These are phyloP conservation scores for Euphonia xanthogaster DNA, from an alignment of 2,797 vertebrate species.

Conservation along the genomic window DNA sequence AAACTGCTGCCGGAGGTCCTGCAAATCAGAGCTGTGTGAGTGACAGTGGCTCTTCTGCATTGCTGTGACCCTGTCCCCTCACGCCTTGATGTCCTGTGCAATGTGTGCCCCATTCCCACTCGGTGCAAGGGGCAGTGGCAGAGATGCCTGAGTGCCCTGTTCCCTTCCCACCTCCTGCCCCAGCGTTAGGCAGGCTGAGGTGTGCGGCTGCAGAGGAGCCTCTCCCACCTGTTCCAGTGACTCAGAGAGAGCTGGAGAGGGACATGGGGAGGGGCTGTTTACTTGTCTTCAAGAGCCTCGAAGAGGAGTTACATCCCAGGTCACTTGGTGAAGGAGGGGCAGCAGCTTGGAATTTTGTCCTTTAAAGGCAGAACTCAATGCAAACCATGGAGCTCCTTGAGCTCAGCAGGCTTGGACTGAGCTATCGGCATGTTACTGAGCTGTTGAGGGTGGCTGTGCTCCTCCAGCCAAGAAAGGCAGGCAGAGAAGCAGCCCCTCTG, in stretches of 20 bases:
- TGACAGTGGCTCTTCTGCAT: rapidly evolving
- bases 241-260: neutral
- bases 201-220: neutral
- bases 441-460: neutral
- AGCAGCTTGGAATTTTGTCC: neutral
- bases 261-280: neutral
- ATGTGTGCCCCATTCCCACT: neutral
- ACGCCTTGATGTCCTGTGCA: neutral
- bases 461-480: neutral
- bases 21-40: neutral
- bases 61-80: neutral
- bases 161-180: neutral
- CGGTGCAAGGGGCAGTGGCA: rapidly evolving
- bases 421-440: rapidly evolving
- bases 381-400: neutral
- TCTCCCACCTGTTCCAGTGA: neutral
- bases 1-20: neutral
- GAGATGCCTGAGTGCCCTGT: neutral
- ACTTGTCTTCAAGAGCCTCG: neutral
- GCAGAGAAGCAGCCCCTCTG: neutral
- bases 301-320: neutral
- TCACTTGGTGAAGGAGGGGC: neutral
- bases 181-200: neutral
- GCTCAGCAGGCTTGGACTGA: rapidly evolving
- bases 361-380: neutral